A percentile compares a stretch with the other conserved stretches of the same genome.
Conservation (phyloP, 2,888 invertebrate genomes). For the Torymus auratus region DNA sequence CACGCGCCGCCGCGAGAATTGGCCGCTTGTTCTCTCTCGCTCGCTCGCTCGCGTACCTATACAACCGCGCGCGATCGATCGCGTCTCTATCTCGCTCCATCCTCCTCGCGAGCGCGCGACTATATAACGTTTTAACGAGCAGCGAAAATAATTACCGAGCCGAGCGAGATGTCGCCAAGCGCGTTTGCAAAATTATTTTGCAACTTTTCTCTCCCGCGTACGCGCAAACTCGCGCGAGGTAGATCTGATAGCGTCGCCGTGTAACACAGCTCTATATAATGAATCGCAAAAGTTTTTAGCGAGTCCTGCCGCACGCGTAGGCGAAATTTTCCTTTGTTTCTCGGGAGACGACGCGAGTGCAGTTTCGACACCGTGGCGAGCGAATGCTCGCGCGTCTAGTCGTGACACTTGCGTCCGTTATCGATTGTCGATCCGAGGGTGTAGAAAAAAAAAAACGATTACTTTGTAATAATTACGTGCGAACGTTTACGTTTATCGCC, state of each 20-base stretch:
- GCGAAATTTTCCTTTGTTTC: slow-evolving; percentile 6
- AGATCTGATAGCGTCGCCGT: background rate
- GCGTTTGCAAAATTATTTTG: slow-evolving; percentile 66
- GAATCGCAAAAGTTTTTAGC: too few species aligned
- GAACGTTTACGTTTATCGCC: slow-evolving; percentile 10
- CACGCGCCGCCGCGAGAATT: slow-evolving; percentile 32
- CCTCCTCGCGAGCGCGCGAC: slow-evolving; percentile 21
- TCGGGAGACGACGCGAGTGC: too few species aligned
- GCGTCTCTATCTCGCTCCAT: slow-evolving; percentile 24
- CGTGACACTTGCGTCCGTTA: slow-evolving; percentile 2
- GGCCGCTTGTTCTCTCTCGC: background rate
- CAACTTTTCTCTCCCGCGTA: slow-evolving; percentile 58
- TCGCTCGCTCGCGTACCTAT: too few species aligned
- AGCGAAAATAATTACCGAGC: slow-evolving; percentile 64
- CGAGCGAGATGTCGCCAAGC: slow-evolving; percentile 42
- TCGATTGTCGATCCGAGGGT: background rate
- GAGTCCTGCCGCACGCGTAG: too few species aligned
- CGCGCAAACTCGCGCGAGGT: background rate
- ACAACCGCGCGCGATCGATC: slow-evolving; percentile 8
- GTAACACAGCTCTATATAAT: too few species aligned
- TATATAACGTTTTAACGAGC: slow-evolving; percentile 66
- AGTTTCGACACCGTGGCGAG: background rate
- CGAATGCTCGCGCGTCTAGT: background rate
- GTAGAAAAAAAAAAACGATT: background rate
- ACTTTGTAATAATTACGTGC: slow-evolving; percentile 45